Evolutionary conservation across 35 echinoderm and acorn worm genomes (phyloP).

Genomic region (Apostichopus californicus): DNA sequence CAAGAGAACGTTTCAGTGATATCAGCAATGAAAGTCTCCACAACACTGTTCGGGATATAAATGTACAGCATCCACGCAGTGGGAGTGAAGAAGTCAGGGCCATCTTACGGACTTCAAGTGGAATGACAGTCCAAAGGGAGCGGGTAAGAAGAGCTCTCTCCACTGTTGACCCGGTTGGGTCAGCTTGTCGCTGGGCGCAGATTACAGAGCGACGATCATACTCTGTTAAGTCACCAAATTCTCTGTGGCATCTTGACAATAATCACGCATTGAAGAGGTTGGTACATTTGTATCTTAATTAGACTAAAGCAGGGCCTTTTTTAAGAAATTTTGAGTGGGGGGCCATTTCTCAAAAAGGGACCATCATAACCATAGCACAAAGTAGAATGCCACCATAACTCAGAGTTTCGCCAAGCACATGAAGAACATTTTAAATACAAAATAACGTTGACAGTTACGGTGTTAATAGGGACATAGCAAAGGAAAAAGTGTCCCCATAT

Average conservation of each 20-base stretch:
- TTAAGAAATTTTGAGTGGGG: too few relatives aligned
- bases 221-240: conserved; percentile 45
- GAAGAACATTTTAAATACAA: too few relatives aligned
- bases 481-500: too few relatives aligned
- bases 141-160: conserved; percentile 19
- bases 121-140: conserved; percentile 32
- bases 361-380: too few relatives aligned
- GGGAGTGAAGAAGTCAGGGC: conserved; percentile 44
- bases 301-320: too few relatives aligned
- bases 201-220: conserved; percentile 19
- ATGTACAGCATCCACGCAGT: conserved; percentile 41
- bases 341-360: too few relatives aligned
- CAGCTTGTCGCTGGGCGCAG: conserved; percentile 39
- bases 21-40: conserved; percentile 8
- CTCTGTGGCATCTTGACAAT: conserved; percentile 43
- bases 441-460: too few relatives aligned
- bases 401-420: too few relatives aligned
- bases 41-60: background rate
- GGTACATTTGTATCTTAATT: too few relatives aligned
- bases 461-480: too few relatives aligned
- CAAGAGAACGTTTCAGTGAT: conserved; percentile 13
- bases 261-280: conserved; percentile 56
- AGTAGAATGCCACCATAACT: too few relatives aligned
- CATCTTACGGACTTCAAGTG: background rate
- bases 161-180: background rate